Base-by-base conservation (phyloP, 2,113 vertebrate species). In the Glareola pratincola region DNA sequence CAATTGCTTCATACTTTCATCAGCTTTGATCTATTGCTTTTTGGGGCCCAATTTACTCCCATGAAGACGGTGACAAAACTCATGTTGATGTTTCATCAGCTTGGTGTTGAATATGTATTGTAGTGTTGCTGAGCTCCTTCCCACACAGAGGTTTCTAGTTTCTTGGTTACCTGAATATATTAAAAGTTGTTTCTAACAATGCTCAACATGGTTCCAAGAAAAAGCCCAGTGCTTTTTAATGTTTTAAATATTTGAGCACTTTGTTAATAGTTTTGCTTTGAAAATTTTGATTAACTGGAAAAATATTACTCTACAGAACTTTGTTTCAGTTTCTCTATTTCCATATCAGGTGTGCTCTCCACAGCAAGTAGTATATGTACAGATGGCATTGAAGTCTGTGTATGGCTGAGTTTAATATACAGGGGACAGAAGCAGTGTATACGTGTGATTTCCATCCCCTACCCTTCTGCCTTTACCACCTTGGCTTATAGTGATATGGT, bases 21-120 rank as follows among this genome's bases (percentile, higher is more conserved):
- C 43, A 43, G 16, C 93, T 94, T 88, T 94, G 60, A 63, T 48
- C 69, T 85, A 9, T 51, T 89, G 59, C 47, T 67, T 24, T 84
- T 60, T 78, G 59, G 43, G 32, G 30, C 64, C 27, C 26, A 36
- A 0, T 1, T 89, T 67, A 36, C 8, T 83, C 45, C n/a, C 4
- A 13, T 22, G 53, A 76, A 56, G 56, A 10, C 41, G 20, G 19
- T 78, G 83, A 77, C 39, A 86, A 62, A 86, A 47, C 22, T 69
- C 14, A 9, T 0, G 10, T 29, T 94, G 32, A 34, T 0, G 0
- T 79, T 90, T 86, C 21, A 24, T 71, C 60, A 67, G 47, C 59
- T 77, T 27, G 8, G 1, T 62, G 47, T 45, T 66, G 37, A 80
- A 23, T 80, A 57, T n/a, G 8, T 60, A 7, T 56, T 0, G 4